Base-by-base conservation (phyloP, 2,888 invertebrate species). In the Phorcus lineatus region DNA sequence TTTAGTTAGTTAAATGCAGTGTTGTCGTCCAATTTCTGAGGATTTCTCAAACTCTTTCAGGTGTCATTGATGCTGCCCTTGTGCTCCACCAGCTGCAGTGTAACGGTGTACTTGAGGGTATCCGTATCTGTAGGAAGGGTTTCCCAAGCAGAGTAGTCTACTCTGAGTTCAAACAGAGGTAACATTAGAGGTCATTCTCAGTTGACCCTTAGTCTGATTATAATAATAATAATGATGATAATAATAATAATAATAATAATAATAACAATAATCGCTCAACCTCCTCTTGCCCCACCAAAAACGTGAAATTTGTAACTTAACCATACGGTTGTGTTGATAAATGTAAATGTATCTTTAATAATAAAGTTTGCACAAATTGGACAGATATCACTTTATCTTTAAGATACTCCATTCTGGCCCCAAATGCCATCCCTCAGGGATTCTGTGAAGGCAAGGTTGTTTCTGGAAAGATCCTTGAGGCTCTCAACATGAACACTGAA, bases 91-190 rank as follows among this genome's bases (percentile, higher is more conserved):
- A 99, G 95, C 96, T 99, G 94, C 99, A 99, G 91, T 99, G 99
- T 96, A 99, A 99, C 96, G 99, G 99, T 97, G 99, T 99, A 95
- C 97, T 99, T 95, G 99, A 99, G 96, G 99, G 99, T 95, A 99
- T 99, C 95, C 98, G 99, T 97, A 99, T 99, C 95, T 99, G 99
- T 95, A 97, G 99, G 95, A 94, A 95, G 87, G 99, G 99, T 94
- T 99, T 99, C 97, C 99, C 99, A 95, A 99, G 99, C 97, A 97
- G 99, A 95, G 98, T 99, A 97, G 96, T 98, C 91, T 99, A 99
- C 95, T 97, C 98, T 90, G 99, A 99, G 95, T 99, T 99, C 96
- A 99, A 99, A 94, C 97, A 98, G 94, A 97, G 99, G 98, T 99
- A 96, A 96, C 96, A 57, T 24, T n/a, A 28, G 16, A 24, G 53